Evolutionary conservation across 1,140 invertebrate species (phyloP), one percentile per base, ranked within the genome.

Genomic region (Globodera rostochiensis): DNA sequence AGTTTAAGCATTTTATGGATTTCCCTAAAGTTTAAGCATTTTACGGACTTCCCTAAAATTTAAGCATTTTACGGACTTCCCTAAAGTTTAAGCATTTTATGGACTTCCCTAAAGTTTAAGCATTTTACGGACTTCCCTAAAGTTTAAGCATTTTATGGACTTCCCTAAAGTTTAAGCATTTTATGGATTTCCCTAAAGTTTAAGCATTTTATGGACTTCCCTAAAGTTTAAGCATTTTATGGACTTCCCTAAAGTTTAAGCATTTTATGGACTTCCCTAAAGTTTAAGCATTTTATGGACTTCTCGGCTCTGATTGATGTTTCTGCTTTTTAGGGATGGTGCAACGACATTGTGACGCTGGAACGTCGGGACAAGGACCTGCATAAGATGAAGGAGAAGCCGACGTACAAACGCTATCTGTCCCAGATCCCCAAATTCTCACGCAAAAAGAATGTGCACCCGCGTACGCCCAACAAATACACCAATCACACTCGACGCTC

Each of bases 391-490:
- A 78, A 78, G 45, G 76, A 70, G 4, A 66, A 49, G 66, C 64
- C 64, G 50, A 69, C 76, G 5, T 78, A 78, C 45, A 36, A 60
- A 49, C 76, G 76, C n/a, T 78, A 78, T 9, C 15, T 78, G 49
- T 66, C 46, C 1, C 64, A 78, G 46, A 47, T 78, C 36, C 76
- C 76, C 11, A 78, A 46, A 50, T 11, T 36, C 6, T 57, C 60
- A 8, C 66, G 76, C 25, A 78, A 78, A n/a, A 78, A 78, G n/a
- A 19, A 9, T 1, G 21, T 36, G 0, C 76, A 78, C 64, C 76
- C 76, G 53, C n/a, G 53, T 19, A 78, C 76, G 2, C 76, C 76
- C 21, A 78, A 78, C 64, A 78, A 78, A 47, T 78, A 47, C 64
- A 60, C 46, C n/a, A 78, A 78, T 25, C 64, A 64, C 50, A 70